Percentiles rank a stretch among this genome's conserved stretches.
Conservation (phyloP, 2,113 vertebrate genomes). For the Danio rerio region DNA sequence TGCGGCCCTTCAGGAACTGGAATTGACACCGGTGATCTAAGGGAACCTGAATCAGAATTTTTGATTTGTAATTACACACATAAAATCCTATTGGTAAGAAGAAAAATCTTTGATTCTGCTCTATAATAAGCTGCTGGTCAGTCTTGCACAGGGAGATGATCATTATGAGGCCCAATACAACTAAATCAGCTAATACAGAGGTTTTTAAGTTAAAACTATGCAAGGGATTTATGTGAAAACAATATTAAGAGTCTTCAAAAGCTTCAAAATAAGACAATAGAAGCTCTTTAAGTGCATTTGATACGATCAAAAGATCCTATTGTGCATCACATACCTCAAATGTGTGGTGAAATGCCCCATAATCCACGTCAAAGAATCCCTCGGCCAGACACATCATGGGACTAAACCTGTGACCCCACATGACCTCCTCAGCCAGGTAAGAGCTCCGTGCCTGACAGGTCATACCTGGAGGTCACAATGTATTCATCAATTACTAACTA, state of each 20-base stretch:
- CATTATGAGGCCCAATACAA: neutral
- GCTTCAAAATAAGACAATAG: no score
- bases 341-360: constrained; percentile 91
- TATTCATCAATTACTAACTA: neutral
- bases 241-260: neutral
- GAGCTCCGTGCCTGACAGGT: constrained; percentile 94
- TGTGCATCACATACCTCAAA: constrained; percentile 76
- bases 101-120: neutral
- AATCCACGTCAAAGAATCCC: constrained; percentile 93
- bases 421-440: constrained; percentile 88
- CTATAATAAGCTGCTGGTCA: neutral
- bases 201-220: neutral
- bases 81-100: neutral
- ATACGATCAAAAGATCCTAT: no score
- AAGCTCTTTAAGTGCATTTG: no score
- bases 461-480: constrained; percentile 81
- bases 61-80: neutral
- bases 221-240: neutral
- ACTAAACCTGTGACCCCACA: constrained; percentile 94
- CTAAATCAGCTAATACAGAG: neutral
- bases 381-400: constrained; percentile 90
- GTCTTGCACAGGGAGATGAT: neutral
- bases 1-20: no score
- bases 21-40: no score
- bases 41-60: neutral